Evolutionary conservation across 1,140 invertebrate genomes (phyloP), one percentile per base, ranked within the genome.

Genomic region (Papilio aristodemus): DNA sequence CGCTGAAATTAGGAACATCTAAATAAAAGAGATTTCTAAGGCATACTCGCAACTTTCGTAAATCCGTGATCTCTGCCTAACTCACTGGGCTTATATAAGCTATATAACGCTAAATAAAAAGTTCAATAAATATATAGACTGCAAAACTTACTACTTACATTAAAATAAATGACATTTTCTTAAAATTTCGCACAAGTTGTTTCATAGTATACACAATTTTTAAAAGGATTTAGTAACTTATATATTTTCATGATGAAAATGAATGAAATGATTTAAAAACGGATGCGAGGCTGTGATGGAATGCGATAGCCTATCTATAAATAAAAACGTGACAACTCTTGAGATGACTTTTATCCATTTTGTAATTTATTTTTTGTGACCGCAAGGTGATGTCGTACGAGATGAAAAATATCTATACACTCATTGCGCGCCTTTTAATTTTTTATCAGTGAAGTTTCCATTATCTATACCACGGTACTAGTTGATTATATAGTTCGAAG

Each of bases 331-430:
- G 39, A 41, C 62, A 43, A 64, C 22, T 38, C 37, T 64, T 10
- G 59, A 62, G 14, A 22, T 11, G 59, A 38, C n/a, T 62, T 14
- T 64, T 39, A 41, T 64, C 25, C 38, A 43, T 27, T 64, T 64
- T 41, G 62, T 64, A 64, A 64, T 64, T 64, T 64, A 64, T 64
- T 64, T 64, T 64, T 64, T 64, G 62, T 38, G n/a, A n/a, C 36
- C 8, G 14, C 25, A 14, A 13, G 25, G 38, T 43, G 25, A 17
- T 36, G 25, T 43, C 63, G 63, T 50, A 66, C 63, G 22, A 50
- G 63, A 66, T 66, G 63, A 66, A 50, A 66, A 43, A 66, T 66
- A 11, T 64, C 39, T 64, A 43, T 41, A 41, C 60, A 41, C 60
- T 64, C 13, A 14, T 64, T 25, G 37, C 37, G 19, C 22, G 10